Conservation (phyloP, 2,888 invertebrate genomes). For the Acrobasis consociella region DNA sequence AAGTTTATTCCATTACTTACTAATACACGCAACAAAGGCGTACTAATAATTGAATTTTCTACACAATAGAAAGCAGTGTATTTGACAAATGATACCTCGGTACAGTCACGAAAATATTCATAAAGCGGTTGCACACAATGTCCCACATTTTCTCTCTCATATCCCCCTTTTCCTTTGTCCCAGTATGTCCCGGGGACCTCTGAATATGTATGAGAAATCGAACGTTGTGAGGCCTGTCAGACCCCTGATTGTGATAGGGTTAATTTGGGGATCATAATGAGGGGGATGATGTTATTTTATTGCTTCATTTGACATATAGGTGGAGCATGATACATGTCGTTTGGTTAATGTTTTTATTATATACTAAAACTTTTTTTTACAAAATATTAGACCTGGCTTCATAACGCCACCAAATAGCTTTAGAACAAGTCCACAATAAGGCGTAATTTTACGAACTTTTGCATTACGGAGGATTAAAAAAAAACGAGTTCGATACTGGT, state of each 20-base stretch:
- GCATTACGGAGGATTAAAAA: too few species aligned
- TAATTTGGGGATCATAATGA: conserved; percentile 41
- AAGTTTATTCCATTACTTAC: not conserved
- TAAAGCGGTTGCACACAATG: conserved; percentile 18
- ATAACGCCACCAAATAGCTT: too few species aligned
- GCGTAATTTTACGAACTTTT: too few species aligned
- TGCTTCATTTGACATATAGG: conserved; percentile 10
- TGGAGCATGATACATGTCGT: not conserved
- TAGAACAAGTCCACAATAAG: too few species aligned
- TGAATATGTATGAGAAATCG: conserved; percentile 71
- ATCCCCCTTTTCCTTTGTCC: conserved; percentile 16
- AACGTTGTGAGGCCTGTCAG: conserved; percentile 57
- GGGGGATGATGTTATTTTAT: conserved; percentile 11
- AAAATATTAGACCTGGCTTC: too few species aligned
- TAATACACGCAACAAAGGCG: conserved; percentile 10
- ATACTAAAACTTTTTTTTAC: too few species aligned
- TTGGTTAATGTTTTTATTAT: too few species aligned
- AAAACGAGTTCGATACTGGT: too few species aligned
- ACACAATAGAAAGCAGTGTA: conserved; percentile 14
- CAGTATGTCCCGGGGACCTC: conserved; percentile 34
- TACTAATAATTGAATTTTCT: conserved; percentile 12
- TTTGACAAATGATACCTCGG: conserved; percentile 18
- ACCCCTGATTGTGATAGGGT: conserved; percentile 50
- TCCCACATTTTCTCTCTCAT: conserved; percentile 15
- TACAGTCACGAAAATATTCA: conserved; percentile 17